Base-by-base conservation (phyloP, 2,113 vertebrate genomes). In the Podarcis cretensis region DNA sequence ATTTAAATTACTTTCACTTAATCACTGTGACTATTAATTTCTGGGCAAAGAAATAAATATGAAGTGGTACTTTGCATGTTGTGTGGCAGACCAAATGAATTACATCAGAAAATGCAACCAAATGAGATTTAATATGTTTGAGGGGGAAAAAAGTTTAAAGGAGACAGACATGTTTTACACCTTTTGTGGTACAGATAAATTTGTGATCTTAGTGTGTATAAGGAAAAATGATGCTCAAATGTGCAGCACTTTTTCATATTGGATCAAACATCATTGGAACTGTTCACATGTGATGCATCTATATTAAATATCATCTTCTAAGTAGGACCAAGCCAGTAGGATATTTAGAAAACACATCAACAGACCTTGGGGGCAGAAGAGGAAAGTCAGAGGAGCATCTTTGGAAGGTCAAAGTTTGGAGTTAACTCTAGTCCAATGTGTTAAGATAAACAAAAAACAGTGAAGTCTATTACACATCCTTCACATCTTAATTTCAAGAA, bases 211-310 rank as follows among this genome's bases (percentile, higher is more conserved):
- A 48, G 87, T 84, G 89, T 69, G 78, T 35, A 18, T 85, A 10
- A 91, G 87, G n/a, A 79, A 93, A 92, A 93, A 86, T 87, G 88
- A 92, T 84, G 94, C 93, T 94, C 88, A 94, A 95, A 95, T 94
- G 94, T 96, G 95, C 94, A 96, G 95, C 94, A 96, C 94, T 96
- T 89, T 78, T 96, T 95, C 94, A 96, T 95, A 93, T 94, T 93
- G 92, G 91, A 82, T 82, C 91, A 95, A 96, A 95, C 84, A 73
- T 95, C 89, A 93, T 90, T 93, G 92, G 93, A 96, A 94, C 91
- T 87, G 93, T 95, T 96, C 94, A 95, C 94, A 89, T 92, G 93
- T 90, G 93, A 94, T 92, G 92, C 92, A 95, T 87, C 94, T 95
- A 95, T 92, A 87, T 94, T 89, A 83, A 93, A 94, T 65, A 95